Evolutionary conservation across 2,888 invertebrate genomes (phyloP).

Genomic region (Eupithecia vulgata): DNA sequence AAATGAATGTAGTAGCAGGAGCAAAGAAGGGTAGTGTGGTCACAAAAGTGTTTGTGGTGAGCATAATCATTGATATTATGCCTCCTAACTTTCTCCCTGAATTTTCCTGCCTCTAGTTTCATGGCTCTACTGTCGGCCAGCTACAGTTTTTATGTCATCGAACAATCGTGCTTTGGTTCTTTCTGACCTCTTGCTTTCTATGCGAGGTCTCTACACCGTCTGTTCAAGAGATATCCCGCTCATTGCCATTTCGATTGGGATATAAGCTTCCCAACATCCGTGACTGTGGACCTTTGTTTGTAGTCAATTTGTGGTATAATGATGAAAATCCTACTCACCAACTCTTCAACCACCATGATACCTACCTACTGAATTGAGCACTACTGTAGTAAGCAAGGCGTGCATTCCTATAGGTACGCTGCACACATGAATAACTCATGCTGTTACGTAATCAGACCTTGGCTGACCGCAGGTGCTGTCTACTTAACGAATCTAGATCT

Average conservation of each 20-base stretch:
- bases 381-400: conserved; percentile 24
- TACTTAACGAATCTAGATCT: conserved; percentile 20
- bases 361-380: background rate
- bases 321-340: background rate
- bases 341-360: conserved; percentile 17
- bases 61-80: too few species aligned
- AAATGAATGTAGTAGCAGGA: too few species aligned
- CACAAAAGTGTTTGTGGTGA: too few species aligned
- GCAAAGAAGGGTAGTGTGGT: too few species aligned
- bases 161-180: too few species aligned
- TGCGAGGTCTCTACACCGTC: too few species aligned
- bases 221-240: background rate
- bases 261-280: background rate
- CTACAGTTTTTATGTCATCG: too few species aligned
- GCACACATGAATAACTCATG: conserved; percentile 75
- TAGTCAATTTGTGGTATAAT: background rate
- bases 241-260: background rate
- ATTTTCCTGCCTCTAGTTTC: too few species aligned
- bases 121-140: too few species aligned
- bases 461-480: conserved; percentile 43
- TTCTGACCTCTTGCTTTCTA: too few species aligned
- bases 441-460: conserved; percentile 68
- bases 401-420: conserved; percentile 66
- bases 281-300: background rate
- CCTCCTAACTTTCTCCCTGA: too few species aligned